Percentiles rank a stretch among this genome's conserved stretches.
Evolutionary conservation across 2,888 invertebrate genomes (phyloP).

Genomic region (Drosophila neoperkinsi): DNA sequence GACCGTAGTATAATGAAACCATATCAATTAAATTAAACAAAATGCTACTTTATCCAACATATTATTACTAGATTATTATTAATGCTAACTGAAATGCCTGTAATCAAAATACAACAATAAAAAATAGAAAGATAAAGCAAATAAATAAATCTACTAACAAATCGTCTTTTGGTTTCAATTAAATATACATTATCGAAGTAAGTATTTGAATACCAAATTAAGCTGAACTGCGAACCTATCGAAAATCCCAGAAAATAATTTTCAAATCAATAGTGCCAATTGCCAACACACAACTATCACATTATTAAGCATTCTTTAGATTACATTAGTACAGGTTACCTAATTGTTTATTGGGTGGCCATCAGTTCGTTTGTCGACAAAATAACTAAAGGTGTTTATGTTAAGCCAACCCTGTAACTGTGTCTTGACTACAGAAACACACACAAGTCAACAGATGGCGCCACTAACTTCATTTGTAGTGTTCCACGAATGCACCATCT

Average conservation of each 20-base stretch:
- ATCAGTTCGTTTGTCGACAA: background rate
- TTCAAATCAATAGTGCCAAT: background rate
- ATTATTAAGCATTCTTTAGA: background rate
- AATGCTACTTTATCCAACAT: constrained; percentile 14
- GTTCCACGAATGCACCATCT: background rate
- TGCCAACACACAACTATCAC: background rate
- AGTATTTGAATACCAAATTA: background rate
- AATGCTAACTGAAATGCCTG: constrained; percentile 39
- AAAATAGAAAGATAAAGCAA: constrained; percentile 11
- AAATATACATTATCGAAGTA: background rate
- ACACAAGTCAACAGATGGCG: background rate
- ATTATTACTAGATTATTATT: constrained; percentile 30
- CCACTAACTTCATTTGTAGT: background rate
- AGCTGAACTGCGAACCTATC: background rate
- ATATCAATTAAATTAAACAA: constrained; percentile 7
- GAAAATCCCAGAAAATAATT: background rate
- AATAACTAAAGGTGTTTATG: background rate
- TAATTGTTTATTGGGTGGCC: background rate
- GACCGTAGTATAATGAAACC: constrained; percentile 7
- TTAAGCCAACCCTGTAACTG: background rate
- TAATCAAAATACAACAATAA: constrained; percentile 28
- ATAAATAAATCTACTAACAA: constrained; percentile 52
- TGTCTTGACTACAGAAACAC: background rate
- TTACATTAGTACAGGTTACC: background rate
- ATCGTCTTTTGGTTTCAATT: constrained; percentile 18